These are phyloP conservation scores for Cryptotis parvus DNA, from an alignment of 2,113 vertebrate species.

Conservation along the genomic window DNA sequence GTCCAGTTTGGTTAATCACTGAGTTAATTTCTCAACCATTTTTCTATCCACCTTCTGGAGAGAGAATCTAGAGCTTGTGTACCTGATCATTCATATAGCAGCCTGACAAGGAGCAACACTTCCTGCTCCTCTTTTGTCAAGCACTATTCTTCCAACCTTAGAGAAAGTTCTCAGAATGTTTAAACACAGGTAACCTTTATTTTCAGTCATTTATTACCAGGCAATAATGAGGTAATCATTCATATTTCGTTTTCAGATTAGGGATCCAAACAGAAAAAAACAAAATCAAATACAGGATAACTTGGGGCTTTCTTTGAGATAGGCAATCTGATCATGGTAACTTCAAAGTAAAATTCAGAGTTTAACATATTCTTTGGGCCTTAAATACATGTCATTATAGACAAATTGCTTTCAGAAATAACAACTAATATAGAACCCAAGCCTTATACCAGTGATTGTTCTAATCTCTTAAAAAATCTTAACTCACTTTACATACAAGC, in stretches of 20 bases:
- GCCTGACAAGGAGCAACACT: neutral
- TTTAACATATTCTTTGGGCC: slow-evolving; percentile 2
- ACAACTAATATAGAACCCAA: neutral
- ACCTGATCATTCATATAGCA: neutral
- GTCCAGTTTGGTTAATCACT: neutral
- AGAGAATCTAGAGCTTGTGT: neutral
- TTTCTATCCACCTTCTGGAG: neutral
- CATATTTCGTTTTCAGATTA: neutral
- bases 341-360: neutral
- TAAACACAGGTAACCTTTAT: neutral
- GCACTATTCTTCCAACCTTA: neutral
- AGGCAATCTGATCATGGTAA: neutral
- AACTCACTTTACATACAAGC: neutral
- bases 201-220: too few species aligned
- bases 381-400: neutral
- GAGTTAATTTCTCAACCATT: neutral
- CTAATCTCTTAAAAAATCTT: neutral
- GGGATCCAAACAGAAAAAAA: neutral
- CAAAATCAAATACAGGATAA: too few species aligned
- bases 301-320: neutral
- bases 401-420: slow-evolving; percentile 32
- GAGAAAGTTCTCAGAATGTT: neutral
- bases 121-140: neutral
- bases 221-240: neutral
- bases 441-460: neutral